These are phyloP conservation scores for Phalloptychus januarius DNA, from an alignment of 2,797 vertebrate species.

Conservation along the genomic window DNA sequence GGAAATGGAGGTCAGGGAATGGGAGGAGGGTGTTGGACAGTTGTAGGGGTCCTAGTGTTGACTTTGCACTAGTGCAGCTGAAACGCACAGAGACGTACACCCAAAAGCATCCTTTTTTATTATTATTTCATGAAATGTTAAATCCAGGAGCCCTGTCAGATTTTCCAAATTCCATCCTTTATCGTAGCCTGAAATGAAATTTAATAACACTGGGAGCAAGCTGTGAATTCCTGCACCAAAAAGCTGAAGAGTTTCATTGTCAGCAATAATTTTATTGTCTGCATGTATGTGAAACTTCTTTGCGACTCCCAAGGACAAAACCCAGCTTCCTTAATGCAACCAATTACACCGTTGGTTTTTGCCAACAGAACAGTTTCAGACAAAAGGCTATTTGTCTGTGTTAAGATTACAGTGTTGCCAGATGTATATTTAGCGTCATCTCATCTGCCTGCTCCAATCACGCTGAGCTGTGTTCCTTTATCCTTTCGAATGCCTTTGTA, in stretches of 20 bases:
- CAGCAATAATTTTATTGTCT: neutral
- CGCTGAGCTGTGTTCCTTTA: constrained; percentile 35
- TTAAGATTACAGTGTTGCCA: constrained; percentile 33
- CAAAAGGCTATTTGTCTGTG: constrained; percentile 43
- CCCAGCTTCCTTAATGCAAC: neutral
- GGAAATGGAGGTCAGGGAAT: constrained; percentile 78
- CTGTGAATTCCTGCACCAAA: neutral
- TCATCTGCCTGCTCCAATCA: constrained; percentile 48
- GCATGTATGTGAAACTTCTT: constrained; percentile 13
- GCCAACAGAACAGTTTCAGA: constrained; percentile 8
- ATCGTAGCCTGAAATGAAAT: neutral
- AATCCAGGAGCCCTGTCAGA: neutral
- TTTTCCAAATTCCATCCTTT: constrained; percentile 13
- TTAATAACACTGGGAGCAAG: neutral
- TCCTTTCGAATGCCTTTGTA: constrained; percentile 59
- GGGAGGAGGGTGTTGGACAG: constrained; percentile 63
- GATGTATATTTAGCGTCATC: constrained; percentile 47
- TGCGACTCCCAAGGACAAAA: constrained; percentile 5
- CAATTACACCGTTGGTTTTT: constrained; percentile 13
- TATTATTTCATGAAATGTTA: neutral
- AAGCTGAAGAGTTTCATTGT: neutral
- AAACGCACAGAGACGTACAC: constrained; percentile 2
- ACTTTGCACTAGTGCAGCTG: constrained; percentile 36
- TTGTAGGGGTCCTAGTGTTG: constrained; percentile 54
- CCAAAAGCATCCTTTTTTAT: neutral